Evolutionary conservation across 1,140 invertebrate genomes (phyloP).

Genomic region (Bombus cullumanus): DNA sequence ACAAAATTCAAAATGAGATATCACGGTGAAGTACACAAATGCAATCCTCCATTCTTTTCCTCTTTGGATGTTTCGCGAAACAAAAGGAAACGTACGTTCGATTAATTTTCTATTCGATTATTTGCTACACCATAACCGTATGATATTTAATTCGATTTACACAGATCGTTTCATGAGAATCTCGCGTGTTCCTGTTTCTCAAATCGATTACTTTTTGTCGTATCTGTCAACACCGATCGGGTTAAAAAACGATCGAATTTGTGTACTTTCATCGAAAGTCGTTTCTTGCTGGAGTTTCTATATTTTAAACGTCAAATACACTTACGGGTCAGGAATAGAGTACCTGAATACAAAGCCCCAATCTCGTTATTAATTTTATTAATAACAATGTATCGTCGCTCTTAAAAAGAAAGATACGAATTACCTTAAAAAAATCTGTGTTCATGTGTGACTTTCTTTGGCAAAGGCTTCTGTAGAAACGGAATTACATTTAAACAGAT

Average conservation of each 20-base stretch:
- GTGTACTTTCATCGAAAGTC: not conserved
- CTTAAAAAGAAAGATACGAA: not conserved
- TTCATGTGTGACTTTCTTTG: conserved; percentile 30
- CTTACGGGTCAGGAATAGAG: conserved; percentile 36
- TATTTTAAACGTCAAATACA: conserved; percentile 3
- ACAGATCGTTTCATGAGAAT: too few species aligned
- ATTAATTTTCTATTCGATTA: too few species aligned
- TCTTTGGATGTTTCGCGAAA: too few species aligned
- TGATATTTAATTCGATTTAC: too few species aligned
- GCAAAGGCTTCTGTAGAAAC: not conserved
- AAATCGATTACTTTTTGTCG: too few species aligned
- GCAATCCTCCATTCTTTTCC: not conserved
- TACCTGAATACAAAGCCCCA: conserved; percentile 12
- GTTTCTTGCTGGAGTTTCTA: not conserved
- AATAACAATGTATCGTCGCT: too few species aligned
- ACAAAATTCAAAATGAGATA: not conserved
- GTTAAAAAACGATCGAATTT: not conserved
- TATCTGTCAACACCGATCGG: too few species aligned
- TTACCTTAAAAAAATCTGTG: conserved; percentile 1
- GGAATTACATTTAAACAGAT: not conserved
- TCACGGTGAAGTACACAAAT: not conserved
- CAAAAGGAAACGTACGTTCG: too few species aligned
- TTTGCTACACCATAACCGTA: too few species aligned
- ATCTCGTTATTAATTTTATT: not conserved
- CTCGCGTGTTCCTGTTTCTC: too few species aligned